Percentiles rank a stretch among this genome's conserved stretches.
Evolutionary conservation across 2,797 vertebrate genomes (phyloP).

Genomic region (Delichon dasypus): DNA sequence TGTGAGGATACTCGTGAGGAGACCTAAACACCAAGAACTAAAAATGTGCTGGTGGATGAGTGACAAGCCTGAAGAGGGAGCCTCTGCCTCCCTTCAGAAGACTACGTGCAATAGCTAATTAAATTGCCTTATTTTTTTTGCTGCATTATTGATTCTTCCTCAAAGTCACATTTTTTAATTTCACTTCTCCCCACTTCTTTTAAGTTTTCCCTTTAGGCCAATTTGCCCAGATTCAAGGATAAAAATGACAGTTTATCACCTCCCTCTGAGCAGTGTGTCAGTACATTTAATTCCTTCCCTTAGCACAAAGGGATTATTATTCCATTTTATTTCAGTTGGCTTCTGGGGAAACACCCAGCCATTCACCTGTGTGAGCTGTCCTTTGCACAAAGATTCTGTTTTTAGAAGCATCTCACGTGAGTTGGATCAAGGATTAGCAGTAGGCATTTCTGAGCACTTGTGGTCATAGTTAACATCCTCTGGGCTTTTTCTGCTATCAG

Average conservation of each 20-base stretch:
- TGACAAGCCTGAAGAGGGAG: neutral
- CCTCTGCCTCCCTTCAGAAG: neutral
- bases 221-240: neutral
- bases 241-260: neutral
- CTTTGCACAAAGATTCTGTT: neutral
- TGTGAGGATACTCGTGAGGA: neutral
- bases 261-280: neutral
- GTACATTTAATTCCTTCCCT: neutral
- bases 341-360: neutral
- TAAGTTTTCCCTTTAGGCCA: neutral
- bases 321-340: neutral
- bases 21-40: neutral
- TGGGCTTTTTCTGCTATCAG: neutral
- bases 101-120: neutral
- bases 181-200: neutral
- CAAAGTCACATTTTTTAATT: neutral
- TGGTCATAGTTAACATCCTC: neutral
- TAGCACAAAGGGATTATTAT: neutral
- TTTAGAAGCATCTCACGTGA: neutral
- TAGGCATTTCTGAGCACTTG: neutral
- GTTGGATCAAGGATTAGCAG: neutral
- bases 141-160: neutral
- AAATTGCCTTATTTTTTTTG: neutral
- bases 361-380: neutral
- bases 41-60: neutral